phyloP scores from a whole-genome alignment of 2,113 vertebrate species.

The Aphelocoma coerulescens region DNA sequence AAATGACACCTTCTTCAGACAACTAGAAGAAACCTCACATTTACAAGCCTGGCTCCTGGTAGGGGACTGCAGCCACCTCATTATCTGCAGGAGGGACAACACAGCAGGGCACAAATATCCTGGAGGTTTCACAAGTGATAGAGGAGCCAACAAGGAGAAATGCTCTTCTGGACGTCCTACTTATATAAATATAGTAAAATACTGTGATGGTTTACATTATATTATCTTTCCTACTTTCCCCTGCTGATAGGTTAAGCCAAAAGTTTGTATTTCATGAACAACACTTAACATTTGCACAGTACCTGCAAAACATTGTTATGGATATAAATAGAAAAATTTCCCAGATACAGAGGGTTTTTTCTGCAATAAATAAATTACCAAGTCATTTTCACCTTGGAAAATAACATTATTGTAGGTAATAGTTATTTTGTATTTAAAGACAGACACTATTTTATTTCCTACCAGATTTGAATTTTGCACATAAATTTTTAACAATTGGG shows the following conservation, averaged over 20 bases:
- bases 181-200: background rate
- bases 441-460: background rate
- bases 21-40: too few species aligned
- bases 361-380: background rate
- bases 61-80: background rate
- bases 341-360: background rate
- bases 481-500: background rate
- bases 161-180: background rate
- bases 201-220: background rate
- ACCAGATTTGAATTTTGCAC: background rate
- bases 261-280: background rate
- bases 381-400: background rate
- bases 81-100: background rate
- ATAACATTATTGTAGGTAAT: background rate
- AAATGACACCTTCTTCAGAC: background rate
- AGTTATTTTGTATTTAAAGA: background rate
- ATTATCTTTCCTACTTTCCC: background rate
- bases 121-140: background rate
- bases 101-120: background rate
- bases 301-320: background rate
- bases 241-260: background rate
- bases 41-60: background rate
- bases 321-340: background rate
- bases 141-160: background rate
- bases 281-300: background rate